A percentile compares a stretch with the other conserved stretches of the same genome.
phyloP scores from a whole-genome alignment of 2,888 invertebrate genomes.

The Alviniconcha strummeri region DNA sequence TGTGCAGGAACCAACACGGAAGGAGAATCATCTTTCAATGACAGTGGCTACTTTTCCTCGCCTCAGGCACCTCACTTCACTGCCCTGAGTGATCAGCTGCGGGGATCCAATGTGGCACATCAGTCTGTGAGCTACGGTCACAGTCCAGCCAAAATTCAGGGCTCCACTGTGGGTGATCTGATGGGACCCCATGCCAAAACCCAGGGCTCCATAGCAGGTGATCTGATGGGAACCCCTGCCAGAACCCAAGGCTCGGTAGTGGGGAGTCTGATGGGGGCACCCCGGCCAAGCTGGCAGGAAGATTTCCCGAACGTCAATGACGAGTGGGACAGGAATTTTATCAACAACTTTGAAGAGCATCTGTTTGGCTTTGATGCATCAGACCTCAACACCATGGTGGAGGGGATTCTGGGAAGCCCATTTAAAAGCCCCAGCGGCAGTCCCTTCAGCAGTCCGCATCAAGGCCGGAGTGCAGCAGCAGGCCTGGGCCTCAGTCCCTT shows the following conservation, averaged over 20 bases:
- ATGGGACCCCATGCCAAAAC: not conserved
- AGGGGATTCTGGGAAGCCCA: slow-evolving; percentile 47
- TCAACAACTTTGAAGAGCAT: slow-evolving; percentile 59
- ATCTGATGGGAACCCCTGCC: not conserved
- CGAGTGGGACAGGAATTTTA: slow-evolving; percentile 59
- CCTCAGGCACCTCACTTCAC: slow-evolving; percentile 28
- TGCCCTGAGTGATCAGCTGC: not conserved
- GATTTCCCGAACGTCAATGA: slow-evolving; percentile 37
- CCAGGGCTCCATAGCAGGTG: slow-evolving; percentile 21
- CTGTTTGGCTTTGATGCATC: slow-evolving; percentile 53
- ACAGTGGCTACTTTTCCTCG: slow-evolving; percentile 54
- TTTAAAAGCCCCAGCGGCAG: slow-evolving; percentile 29
- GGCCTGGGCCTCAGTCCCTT: slow-evolving; percentile 47
- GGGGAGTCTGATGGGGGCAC: slow-evolving; percentile 1
- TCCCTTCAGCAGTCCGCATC: slow-evolving; percentile 28
- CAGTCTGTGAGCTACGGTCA: slow-evolving; percentile 12
- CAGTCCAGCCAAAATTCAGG: slow-evolving; percentile 1
- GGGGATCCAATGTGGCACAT: not conserved
- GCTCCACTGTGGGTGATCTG: slow-evolving; percentile 21
- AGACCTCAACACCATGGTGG: slow-evolving; percentile 42
- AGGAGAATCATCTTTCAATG: slow-evolving; percentile 47
- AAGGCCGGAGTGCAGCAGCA: slow-evolving; percentile 44
- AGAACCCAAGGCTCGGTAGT: slow-evolving; percentile 17
- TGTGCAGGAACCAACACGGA: slow-evolving; percentile 13
- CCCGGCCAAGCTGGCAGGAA: slow-evolving; percentile 28